Evolutionary conservation across 1,140 invertebrate species (phyloP).

Genomic region (Rhyacophila brunnea): DNA sequence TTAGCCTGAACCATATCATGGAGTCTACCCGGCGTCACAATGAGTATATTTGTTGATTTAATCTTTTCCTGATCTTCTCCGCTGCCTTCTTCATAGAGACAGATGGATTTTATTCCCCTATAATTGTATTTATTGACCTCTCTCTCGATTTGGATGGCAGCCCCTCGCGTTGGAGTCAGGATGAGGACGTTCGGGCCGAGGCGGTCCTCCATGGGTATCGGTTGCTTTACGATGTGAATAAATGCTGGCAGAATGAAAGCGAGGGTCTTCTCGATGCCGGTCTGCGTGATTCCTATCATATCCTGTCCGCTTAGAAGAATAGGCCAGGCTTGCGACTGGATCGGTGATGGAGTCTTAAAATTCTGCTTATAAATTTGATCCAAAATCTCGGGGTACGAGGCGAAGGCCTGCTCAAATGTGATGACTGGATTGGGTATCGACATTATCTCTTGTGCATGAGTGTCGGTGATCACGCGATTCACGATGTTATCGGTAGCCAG

Average conservation of each 20-base stretch:
- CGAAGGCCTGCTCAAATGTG: constrained; percentile 84
- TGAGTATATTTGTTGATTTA: constrained; percentile 73
- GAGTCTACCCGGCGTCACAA: constrained; percentile 85
- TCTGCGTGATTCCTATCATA: constrained; percentile 92
- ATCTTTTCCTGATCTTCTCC: constrained; percentile 71
- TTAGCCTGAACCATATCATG: constrained; percentile 73
- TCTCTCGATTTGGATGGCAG: constrained; percentile 87
- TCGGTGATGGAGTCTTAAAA: constrained; percentile 84
- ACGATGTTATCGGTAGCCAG: constrained; percentile 73
- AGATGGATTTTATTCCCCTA: constrained; percentile 79
- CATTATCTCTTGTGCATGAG: constrained; percentile 45
- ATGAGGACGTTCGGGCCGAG: constrained; percentile 82
- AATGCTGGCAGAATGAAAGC: constrained; percentile 89
- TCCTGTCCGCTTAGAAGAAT: constrained; percentile 81
- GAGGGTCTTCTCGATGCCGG: constrained; percentile 87
- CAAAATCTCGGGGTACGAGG: constrained; percentile 79
- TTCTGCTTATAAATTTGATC: constrained; percentile 78
- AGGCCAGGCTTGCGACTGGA: constrained; percentile 90
- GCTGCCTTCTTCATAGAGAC: constrained; percentile 83
- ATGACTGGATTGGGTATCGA: constrained; percentile 79
- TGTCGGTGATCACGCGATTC: constrained; percentile 45
- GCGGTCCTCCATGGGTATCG: constrained; percentile 63
- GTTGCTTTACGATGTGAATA: constrained; percentile 83
- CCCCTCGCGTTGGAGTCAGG: constrained; percentile 85
- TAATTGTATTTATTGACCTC: constrained; percentile 88